Conservation (phyloP, 2,888 invertebrate genomes). For the Eilema griseolum region DNA sequence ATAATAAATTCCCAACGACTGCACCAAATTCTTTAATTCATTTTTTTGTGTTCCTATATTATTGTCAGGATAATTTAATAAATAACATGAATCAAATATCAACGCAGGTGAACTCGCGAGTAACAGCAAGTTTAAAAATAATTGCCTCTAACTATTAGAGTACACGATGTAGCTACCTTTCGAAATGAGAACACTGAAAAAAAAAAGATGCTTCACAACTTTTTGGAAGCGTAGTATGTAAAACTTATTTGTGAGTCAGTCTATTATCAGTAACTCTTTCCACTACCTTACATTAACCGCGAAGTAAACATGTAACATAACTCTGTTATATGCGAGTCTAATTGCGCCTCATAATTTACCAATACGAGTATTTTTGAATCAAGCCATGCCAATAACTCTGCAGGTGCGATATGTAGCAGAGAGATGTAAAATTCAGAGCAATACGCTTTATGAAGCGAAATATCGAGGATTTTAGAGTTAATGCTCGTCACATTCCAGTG, state of each 20-base stretch:
- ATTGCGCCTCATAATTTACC: constrained; percentile 47
- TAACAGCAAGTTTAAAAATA: neutral
- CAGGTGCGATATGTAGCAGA: constrained; percentile 39
- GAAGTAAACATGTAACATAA: neutral
- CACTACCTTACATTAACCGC: neutral
- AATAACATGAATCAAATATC: too few relatives aligned
- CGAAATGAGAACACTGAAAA: neutral
- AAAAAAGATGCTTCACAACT: neutral
- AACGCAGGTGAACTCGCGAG: too few relatives aligned
- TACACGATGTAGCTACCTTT: neutral
- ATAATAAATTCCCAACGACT: too few relatives aligned
- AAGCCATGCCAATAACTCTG: constrained; percentile 44
- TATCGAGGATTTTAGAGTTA: constrained; percentile 25
- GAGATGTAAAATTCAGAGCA: constrained; percentile 32
- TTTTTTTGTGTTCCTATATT: too few relatives aligned
- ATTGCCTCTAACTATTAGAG: too few relatives aligned
- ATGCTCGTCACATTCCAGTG: constrained; percentile 25
- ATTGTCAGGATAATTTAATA: too few relatives aligned
- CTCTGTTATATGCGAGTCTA: constrained; percentile 22
- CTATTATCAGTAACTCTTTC: neutral
- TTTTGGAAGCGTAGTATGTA: neutral
- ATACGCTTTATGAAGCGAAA: constrained; percentile 17
- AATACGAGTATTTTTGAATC: constrained; percentile 43
- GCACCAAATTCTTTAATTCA: too few relatives aligned
- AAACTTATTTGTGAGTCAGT: neutral